Base-by-base conservation (phyloP, 2,797 vertebrate genomes). In the Bryconaethiops microstoma region DNA sequence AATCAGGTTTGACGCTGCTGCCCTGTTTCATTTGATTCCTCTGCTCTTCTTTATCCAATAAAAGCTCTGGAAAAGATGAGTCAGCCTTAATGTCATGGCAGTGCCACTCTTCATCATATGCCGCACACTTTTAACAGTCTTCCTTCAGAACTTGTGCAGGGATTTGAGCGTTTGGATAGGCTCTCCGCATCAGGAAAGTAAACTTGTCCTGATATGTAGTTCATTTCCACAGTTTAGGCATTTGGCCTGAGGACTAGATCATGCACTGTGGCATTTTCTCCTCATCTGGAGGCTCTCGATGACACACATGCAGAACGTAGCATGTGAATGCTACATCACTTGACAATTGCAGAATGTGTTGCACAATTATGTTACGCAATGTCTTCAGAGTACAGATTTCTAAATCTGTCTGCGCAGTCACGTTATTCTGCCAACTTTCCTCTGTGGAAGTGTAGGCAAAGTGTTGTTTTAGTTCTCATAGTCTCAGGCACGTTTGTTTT, bases 41-140 rank as follows among this genome's bases (percentile, higher is more conserved):
- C 81, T 78, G 62, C 76, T 57, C 45, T 50, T 69, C 63, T 74
- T 82, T 74, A 82, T 82, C 76, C 63, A 82, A 78, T 78, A 82
- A 82, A 78, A 23, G 35, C 55, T 63, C 54, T 54, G 63, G 55
- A 69, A 78, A 29, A 23, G 64, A 69, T 74, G 71, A 74, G 63
- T 82, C 76, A 78, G 75, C 69, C 13, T 5, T 29, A 40, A 1
- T 35, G 17, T 70, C 63, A 78, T 62, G 50, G 19, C 52, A 45
- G 17, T 65, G 60, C 50, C n/a, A 59, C 74, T 67, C 75, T 57
- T 77, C 60, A 74, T 59, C 25, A 35, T 40, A 13, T 87, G 64
- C 82, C 55, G 45, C 39, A n/a, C 57, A 13, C 69, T 50, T 76
- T 80, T 40, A 35, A 42, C 6, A 72, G 40, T 40, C 50, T 52